Percentiles rank a stretch among this genome's conserved stretches.
phyloP scores from a whole-genome alignment of 1,140 invertebrate species.

The Diprion similis region DNA sequence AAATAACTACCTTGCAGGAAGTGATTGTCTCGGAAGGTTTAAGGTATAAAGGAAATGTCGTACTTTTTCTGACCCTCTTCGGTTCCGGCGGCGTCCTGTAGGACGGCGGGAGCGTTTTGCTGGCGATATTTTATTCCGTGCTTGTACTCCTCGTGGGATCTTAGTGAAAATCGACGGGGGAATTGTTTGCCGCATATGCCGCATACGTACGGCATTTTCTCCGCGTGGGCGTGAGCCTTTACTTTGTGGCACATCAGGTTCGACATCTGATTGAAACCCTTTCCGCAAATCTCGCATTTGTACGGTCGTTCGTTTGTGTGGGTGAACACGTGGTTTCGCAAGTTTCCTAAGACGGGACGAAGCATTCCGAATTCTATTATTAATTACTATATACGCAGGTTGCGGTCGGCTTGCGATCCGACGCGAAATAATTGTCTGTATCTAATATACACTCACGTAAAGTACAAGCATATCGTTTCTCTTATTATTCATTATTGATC shows the following conservation, averaged over 20 bases:
- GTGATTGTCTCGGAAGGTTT: conserved; percentile 2
- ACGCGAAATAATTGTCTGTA: no score
- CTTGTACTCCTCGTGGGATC: conserved; percentile 67
- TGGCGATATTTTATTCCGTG: conserved; percentile 64
- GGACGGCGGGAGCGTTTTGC: conserved; percentile 14
- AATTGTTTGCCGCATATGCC: conserved; percentile 66
- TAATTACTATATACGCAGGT: no score
- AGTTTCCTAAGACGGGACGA: conserved; percentile 63
- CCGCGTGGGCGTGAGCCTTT: conserved; percentile 68
- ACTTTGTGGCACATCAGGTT: conserved; percentile 80
- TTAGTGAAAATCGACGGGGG: conserved; percentile 61
- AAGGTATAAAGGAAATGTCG: conserved; percentile 9
- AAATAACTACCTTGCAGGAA: not conserved
- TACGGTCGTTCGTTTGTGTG: conserved; percentile 84
- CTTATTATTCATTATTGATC: no score
- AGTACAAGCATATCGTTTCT: no score
- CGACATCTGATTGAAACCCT: conserved; percentile 85
- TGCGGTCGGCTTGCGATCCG: no score
- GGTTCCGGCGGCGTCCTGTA: not conserved
- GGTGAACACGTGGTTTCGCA: conserved; percentile 76
- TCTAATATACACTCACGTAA: no score
- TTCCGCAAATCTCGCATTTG: conserved; percentile 78
- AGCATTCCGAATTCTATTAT: not conserved
- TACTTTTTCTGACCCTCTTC: not conserved
- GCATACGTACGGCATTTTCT: conserved; percentile 66